Evolutionary conservation across 1,140 invertebrate genomes (phyloP).

Genomic region (Drosophila nannoptera): DNA sequence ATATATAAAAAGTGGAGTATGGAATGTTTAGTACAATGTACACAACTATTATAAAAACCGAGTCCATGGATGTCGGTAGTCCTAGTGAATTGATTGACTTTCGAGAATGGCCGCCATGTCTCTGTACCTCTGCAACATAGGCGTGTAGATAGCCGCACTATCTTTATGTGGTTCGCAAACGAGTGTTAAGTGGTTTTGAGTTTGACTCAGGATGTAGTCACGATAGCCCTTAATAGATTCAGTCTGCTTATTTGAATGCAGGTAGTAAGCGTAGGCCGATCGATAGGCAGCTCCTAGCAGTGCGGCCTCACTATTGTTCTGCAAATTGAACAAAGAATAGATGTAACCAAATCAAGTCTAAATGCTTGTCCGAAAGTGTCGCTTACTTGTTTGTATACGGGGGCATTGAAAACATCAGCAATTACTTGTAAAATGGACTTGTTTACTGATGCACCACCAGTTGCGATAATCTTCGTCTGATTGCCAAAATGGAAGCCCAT

Average conservation of each 20-base stretch:
- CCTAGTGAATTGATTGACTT: slow-evolving; percentile 8
- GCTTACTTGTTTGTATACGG: slow-evolving; percentile 90
- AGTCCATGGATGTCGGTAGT: neutral
- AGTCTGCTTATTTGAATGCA: slow-evolving; percentile 21
- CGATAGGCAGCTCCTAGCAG: slow-evolving; percentile 90
- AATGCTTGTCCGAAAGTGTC: neutral
- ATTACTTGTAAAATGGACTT: slow-evolving; percentile 91
- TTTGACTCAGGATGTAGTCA: slow-evolving; percentile 65
- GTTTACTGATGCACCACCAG: slow-evolving; percentile 94
- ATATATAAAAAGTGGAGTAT: slow-evolving; percentile 29
- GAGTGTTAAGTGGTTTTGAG: slow-evolving; percentile 76
- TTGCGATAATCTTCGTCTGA: slow-evolving; percentile 85
- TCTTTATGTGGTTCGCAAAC: slow-evolving; percentile 83
- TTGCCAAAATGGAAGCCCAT: slow-evolving; percentile 85
- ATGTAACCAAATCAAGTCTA: neutral
- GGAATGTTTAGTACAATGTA: slow-evolving; percentile 34
- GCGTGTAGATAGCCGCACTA: slow-evolving; percentile 83
- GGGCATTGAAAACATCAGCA: slow-evolving; percentile 93
- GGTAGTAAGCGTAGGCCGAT: slow-evolving; percentile 84
- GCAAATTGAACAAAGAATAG: slow-evolving; percentile 13
- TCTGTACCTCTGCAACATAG: slow-evolving; percentile 83
- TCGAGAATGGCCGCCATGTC: slow-evolving; percentile 76
- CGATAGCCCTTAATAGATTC: slow-evolving; percentile 41
- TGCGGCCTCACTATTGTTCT: slow-evolving; percentile 90
- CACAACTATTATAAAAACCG: neutral